Base-by-base conservation (phyloP, 2,888 invertebrate species). In the Oxyteleia sp. region DNA sequence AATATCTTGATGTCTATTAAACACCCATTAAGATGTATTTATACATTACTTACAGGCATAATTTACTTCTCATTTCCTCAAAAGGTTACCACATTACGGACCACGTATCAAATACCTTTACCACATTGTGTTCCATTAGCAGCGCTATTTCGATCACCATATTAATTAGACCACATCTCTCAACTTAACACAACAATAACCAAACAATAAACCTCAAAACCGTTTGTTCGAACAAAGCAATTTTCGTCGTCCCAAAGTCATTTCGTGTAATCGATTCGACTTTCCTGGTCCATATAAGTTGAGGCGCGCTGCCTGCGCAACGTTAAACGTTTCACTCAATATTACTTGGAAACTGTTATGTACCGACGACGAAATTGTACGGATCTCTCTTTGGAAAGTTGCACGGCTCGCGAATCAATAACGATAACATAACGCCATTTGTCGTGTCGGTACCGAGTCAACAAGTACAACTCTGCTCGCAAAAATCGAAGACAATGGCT, bases 281-380 rank as follows among this genome's bases (percentile, higher is more conserved):
- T 55, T n/a, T 63, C 32, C 26, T 57, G 53, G 55, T 57, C 75
- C 23, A 53, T 20, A 32, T 71, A 63, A 53, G 23, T 43, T 51
- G 26, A 23, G 29, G 15, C 10, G 45, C 45, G 10, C 16, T 45
- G 43, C 68, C 66, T 66, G 35, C 51, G 41, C 61, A 74, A 35
- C 11, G 63, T 45, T 53, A 26, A 76, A 64, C 57, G 57, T 47
- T 49, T 49, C 57, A 47, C 66, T 66, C 49, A 41, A 66, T 59
- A 59, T 68, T 59, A 18, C 57, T 57, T 38, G 76, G 10, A 35
- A 75, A 75, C 57, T 66, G 75, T 57, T 47, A 38, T 38, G 66
- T 35, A 29, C 57, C n/a, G 38, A 20, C 61, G 53, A 32, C 53
- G 53, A 68, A 68, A 68, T 53, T 64, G 55, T 45, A n/a, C 41